Percentiles rank a stretch among this genome's conserved stretches.
These are phyloP conservation scores for Triops longicaudatus DNA, from an alignment of 1,140 invertebrate genomes.

Conservation along the genomic window DNA sequence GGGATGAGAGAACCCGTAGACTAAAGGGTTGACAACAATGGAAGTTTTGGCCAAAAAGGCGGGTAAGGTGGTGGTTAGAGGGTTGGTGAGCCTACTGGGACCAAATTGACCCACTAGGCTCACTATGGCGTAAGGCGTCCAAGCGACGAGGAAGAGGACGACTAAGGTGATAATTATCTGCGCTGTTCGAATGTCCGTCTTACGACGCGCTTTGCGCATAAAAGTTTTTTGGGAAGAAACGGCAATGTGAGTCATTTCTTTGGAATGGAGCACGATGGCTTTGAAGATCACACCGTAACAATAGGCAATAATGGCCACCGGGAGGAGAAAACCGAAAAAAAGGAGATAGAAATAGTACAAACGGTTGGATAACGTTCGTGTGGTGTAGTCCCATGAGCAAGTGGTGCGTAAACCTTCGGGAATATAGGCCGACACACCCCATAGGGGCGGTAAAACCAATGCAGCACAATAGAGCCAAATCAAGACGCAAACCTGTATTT, in stretches of 20 bases:
- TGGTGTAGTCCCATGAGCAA: conserved; percentile 50
- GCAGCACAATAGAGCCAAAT: conserved; percentile 46
- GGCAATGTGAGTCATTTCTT: conserved; percentile 39
- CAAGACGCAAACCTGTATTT: conserved; percentile 39
- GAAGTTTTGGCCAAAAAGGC: conserved; percentile 42
- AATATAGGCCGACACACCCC: conserved; percentile 47
- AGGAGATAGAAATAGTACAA: conserved; percentile 46
- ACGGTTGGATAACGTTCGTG: conserved; percentile 38
- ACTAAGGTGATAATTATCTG: conserved; percentile 46
- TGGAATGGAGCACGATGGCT: conserved; percentile 39
- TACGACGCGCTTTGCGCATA: conserved; percentile 28
- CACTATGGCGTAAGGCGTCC: conserved; percentile 47
- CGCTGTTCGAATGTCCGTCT: conserved; percentile 38
- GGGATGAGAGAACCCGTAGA: conserved; percentile 42
- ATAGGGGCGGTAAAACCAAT: conserved; percentile 44
- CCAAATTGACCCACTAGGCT: conserved; percentile 47
- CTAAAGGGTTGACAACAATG: conserved; percentile 44
- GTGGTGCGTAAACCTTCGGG: conserved; percentile 47
- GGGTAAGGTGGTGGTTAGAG: conserved; percentile 39
- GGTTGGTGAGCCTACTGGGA: conserved; percentile 35
- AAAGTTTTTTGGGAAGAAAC: conserved; percentile 29
- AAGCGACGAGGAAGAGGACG: conserved; percentile 43
- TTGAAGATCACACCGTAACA: conserved; percentile 44
- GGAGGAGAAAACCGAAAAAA: conserved; percentile 44
- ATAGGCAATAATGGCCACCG: conserved; percentile 42